Evolutionary conservation across 2,113 vertebrate species (phyloP).

Genomic region (Amphiprion ocellaris): DNA sequence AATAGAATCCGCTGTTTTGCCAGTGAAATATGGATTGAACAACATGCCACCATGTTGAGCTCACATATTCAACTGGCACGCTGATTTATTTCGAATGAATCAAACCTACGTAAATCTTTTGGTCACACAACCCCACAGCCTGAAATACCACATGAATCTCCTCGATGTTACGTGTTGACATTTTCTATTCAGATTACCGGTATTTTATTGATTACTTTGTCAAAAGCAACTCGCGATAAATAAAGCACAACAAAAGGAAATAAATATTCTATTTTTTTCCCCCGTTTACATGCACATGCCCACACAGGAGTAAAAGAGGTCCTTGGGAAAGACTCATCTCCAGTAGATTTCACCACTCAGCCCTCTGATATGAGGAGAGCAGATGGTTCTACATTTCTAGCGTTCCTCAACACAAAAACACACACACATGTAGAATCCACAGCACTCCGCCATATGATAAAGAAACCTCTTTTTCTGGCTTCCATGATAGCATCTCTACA

Average conservation of each 20-base stretch:
- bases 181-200: constrained; percentile 23
- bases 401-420: constrained; percentile 32
- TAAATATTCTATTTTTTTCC: constrained; percentile 24
- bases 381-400: constrained; percentile 64
- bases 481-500: constrained; percentile 33
- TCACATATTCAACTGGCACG: constrained; percentile 1
- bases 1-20: not conserved
- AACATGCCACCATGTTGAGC: constrained; percentile 20
- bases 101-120: constrained; percentile 34
- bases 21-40: not conserved
- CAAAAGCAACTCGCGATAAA: constrained; percentile 11
- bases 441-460: constrained; percentile 31
- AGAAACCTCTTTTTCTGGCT: constrained; percentile 33
- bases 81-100: constrained; percentile 39
- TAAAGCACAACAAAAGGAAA: constrained; percentile 25
- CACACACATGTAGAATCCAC: not conserved
- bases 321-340: constrained; percentile 57
- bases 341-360: constrained; percentile 58
- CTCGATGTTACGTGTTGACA: not conserved
- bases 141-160: constrained; percentile 16
- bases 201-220: constrained; percentile 37
- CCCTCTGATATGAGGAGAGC: constrained; percentile 64
- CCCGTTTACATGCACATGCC: constrained; percentile 16
- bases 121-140: constrained; percentile 2
- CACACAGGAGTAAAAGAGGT: constrained; percentile 44